A percentile compares a stretch with the other conserved stretches of the same genome.
phyloP scores from a whole-genome alignment of 2,113 vertebrate species.

The Haliaeetus leucogaster region DNA sequence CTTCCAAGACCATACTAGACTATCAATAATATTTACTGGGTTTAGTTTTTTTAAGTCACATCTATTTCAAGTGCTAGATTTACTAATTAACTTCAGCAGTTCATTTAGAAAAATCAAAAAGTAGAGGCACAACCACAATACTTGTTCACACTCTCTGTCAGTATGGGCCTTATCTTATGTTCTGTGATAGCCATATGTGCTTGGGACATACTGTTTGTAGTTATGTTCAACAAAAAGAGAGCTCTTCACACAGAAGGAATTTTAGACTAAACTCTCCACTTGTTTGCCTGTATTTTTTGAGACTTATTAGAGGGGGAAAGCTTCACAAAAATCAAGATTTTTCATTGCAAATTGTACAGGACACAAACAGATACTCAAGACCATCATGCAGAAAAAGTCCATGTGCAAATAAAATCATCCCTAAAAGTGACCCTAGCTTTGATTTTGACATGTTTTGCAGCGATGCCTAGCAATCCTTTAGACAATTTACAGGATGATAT shows the following conservation, averaged over 20 bases:
- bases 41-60: background rate
- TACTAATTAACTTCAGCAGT: background rate
- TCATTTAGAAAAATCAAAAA: background rate
- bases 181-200: background rate
- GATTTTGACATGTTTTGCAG: background rate
- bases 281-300: background rate
- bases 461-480: background rate
- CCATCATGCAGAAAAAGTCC: background rate
- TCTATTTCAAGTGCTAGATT: background rate
- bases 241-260: background rate
- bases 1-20: background rate
- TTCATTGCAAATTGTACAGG: background rate
- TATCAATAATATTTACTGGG: background rate
- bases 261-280: background rate
- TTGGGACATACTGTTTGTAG: background rate
- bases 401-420: background rate
- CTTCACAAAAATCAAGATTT: background rate
- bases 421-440: background rate
- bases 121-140: background rate
- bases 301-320: background rate
- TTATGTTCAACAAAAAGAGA: background rate
- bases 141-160: background rate
- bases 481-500: background rate
- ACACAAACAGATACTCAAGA: background rate
- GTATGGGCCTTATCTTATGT: background rate